phyloP scores from a whole-genome alignment of 2,113 vertebrate genomes.

The Baryphthengus martii region DNA sequence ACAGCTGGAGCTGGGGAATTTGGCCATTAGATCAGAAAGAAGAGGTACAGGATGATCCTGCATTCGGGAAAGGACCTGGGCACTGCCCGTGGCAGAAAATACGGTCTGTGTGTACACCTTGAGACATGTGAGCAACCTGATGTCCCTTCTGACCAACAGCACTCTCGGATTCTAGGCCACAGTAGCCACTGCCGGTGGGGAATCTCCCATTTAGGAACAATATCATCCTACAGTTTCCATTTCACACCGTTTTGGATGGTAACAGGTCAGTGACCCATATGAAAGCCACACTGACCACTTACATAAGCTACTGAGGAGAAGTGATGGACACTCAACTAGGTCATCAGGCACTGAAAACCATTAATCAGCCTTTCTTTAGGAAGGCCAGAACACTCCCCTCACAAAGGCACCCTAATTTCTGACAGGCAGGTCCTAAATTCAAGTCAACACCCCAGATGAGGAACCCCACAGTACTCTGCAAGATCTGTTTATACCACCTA shows the following conservation, averaged over 20 bases:
- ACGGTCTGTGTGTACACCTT: rapidly evolving
- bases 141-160: not conserved
- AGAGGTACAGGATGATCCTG: not conserved
- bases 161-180: not conserved
- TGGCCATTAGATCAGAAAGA: not conserved
- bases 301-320: not conserved
- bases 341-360: not conserved
- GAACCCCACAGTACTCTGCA: not conserved
- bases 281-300: not conserved
- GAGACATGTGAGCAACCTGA: too few species aligned
- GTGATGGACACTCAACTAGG: not conserved
- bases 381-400: not conserved
- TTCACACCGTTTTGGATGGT: not conserved
- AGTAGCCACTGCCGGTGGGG: not conserved
- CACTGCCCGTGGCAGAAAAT: not conserved
- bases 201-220: not conserved
- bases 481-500: not conserved
- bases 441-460: not conserved
- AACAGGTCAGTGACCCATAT: not conserved
- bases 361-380: not conserved
- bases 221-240: rapidly evolving
- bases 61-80: not conserved
- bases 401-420: not conserved
- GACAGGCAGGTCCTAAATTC: not conserved
- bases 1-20: not conserved